phyloP scores from a whole-genome alignment of 2,113 vertebrate species.

The Cricetomys ansorgei region DNA sequence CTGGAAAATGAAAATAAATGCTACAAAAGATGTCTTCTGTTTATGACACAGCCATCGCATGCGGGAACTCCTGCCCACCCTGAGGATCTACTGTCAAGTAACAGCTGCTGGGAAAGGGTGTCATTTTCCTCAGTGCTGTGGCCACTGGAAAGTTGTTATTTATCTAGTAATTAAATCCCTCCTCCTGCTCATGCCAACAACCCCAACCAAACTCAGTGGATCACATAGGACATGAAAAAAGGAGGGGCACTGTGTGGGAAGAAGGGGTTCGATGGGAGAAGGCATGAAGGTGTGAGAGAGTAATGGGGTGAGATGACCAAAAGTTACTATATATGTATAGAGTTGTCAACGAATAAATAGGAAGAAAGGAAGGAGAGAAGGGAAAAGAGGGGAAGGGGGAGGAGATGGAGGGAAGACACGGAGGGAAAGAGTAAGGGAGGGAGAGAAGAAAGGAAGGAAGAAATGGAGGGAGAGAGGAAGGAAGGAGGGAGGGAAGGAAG shows the following conservation, averaged over 20 bases:
- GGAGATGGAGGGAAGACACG: background rate
- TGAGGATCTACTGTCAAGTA: background rate
- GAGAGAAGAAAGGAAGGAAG: rapidly evolving
- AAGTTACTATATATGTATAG: too few species aligned
- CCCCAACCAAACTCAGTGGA: background rate
- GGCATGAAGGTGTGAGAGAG: background rate
- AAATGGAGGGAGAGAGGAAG: background rate
- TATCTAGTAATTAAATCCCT: background rate
- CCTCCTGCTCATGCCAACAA: background rate
- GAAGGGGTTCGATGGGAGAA: background rate
- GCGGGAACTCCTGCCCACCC: too few species aligned
- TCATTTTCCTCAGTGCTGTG: background rate
- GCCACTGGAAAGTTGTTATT: background rate
- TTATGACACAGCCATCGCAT: background rate
- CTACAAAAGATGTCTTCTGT: background rate
- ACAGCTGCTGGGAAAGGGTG: background rate
- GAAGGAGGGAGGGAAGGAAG: rapidly evolving
- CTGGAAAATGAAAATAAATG: background rate
- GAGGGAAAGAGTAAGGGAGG: background rate
- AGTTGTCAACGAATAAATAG: too few species aligned
- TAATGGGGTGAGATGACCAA: background rate
- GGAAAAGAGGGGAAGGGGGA: background rate
- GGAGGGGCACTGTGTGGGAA: background rate
- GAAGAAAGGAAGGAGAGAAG: background rate
- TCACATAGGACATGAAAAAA: too few species aligned